These are phyloP conservation scores for Myiagra hebetior DNA, from an alignment of 2,113 vertebrate species.

Conservation along the genomic window DNA sequence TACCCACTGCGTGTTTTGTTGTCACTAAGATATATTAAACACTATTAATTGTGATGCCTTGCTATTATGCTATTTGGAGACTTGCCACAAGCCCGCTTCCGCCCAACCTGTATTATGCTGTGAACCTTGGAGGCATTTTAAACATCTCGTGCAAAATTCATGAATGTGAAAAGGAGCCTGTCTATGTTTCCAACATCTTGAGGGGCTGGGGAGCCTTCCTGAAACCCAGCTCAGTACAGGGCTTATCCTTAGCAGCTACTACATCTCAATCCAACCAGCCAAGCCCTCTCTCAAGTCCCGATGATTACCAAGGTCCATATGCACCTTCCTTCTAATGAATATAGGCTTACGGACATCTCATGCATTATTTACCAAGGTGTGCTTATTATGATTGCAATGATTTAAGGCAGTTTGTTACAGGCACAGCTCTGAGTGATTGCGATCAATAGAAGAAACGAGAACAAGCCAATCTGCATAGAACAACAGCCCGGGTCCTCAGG, in stretches of 20 bases:
- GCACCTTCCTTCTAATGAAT: constrained; percentile 58
- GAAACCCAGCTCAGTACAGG: neutral
- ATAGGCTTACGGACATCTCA: constrained; percentile 37
- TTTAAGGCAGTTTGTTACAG: constrained; percentile 67
- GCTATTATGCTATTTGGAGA: constrained; percentile 37
- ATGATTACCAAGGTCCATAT: neutral
- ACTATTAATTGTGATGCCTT: constrained; percentile 10
- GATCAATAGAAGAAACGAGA: constrained; percentile 63
- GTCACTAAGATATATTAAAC: constrained; percentile 45
- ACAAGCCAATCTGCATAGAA: constrained; percentile 52
- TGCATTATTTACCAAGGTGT: constrained; percentile 65
- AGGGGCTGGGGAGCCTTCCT: neutral
- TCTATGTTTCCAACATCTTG: neutral
- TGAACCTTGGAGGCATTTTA: constrained; percentile 3
- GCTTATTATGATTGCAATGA: constrained; percentile 65
- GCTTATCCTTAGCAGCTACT: neutral
- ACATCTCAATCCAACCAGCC: neutral
- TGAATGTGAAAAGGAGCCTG: neutral
- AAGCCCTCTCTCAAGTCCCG: neutral
- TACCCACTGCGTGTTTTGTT: neutral
- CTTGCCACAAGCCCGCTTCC: neutral
- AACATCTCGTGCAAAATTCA: constrained; percentile 15
- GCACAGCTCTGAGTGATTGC: constrained; percentile 56
- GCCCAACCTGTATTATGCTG: neutral
- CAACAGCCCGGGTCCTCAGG: neutral